Evolutionary conservation across 2,888 invertebrate genomes (phyloP).

Genomic region (Megaustenia siamemsis): DNA sequence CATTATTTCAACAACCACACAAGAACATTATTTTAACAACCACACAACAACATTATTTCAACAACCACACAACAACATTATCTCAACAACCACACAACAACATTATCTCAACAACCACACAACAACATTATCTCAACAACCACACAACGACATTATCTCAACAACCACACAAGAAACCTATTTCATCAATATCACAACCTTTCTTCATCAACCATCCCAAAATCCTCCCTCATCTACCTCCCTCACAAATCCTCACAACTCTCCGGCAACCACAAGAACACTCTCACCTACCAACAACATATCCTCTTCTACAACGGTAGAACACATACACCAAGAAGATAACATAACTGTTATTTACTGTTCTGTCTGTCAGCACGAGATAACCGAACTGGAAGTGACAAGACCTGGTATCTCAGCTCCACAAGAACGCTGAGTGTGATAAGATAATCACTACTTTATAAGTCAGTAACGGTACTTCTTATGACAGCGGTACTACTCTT

Average conservation of each 20-base stretch:
- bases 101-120: too few species aligned
- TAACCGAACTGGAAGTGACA: neutral
- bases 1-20: too few species aligned
- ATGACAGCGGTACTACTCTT: neutral
- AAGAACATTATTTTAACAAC: too few species aligned
- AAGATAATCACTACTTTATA: too few species aligned
- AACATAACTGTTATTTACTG: conserved; percentile 14
- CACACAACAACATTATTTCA: too few species aligned
- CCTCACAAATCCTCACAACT: too few species aligned
- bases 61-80: too few species aligned
- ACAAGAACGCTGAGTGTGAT: neutral
- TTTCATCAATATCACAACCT: neutral
- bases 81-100: too few species aligned
- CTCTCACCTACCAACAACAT: neutral
- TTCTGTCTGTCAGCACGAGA: neutral
- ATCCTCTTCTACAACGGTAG: conserved; percentile 6
- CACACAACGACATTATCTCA: too few species aligned
- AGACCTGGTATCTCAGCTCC: neutral
- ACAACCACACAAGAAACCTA: too few species aligned
- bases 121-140: too few species aligned
- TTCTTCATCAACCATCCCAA: conserved; percentile 2
- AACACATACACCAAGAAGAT: conserved; percentile 8
- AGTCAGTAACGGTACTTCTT: too few species aligned
- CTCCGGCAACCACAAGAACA: neutral
- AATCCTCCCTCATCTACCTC: neutral